Base-by-base conservation (phyloP, 92 coral and sea anemone species). In the Zoanthus sociatus region DNA sequence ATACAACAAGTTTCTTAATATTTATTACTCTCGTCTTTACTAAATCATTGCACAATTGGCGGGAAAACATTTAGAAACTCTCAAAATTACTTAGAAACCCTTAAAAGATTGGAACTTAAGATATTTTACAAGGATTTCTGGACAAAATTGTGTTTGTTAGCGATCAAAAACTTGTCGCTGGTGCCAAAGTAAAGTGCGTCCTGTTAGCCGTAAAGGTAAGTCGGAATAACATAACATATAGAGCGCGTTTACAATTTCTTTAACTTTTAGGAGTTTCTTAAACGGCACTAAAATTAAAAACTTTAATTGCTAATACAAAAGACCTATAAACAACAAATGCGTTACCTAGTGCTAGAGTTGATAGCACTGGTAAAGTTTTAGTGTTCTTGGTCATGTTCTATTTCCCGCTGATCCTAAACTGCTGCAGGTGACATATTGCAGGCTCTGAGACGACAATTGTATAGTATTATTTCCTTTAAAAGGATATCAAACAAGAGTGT, bases 151-250 rank as follows among this genome's bases (percentile, higher is more conserved):
- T 78, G 85, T 45, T 81, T 79, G 64, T 50, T 81, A 63, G 74
- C 74, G 73, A 30, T 67, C 70, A 64, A 26, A 46, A 17, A 45
- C 9, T 30, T 81, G 85, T 81, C 73, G 46, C 66, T 66, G 60
- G 76, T 81, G 85, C 66, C 85, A 81, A 81, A 20, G 14, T 81
- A 20, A 46, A 81, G 60, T 61, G 75, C 85, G 56, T 44, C 73
- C 46, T 44, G 75, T 81, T 60, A 81, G 66, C 85, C 76, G 61
- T 67, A 48, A 68, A 66, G 85, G 85, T 81, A 13, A 81, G 85
- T 64, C 46, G 16, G 68, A 51, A 16, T 26, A 81, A 31, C 61
- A 81, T 9, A 47, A 67, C 45, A 51, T 46, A 33, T 21, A 47
- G 46, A 47, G 70, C 46, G 60, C 44, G 21, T 66, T 81, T 66